phyloP scores from a whole-genome alignment of 2,888 invertebrate species.

The Elegia similella region DNA sequence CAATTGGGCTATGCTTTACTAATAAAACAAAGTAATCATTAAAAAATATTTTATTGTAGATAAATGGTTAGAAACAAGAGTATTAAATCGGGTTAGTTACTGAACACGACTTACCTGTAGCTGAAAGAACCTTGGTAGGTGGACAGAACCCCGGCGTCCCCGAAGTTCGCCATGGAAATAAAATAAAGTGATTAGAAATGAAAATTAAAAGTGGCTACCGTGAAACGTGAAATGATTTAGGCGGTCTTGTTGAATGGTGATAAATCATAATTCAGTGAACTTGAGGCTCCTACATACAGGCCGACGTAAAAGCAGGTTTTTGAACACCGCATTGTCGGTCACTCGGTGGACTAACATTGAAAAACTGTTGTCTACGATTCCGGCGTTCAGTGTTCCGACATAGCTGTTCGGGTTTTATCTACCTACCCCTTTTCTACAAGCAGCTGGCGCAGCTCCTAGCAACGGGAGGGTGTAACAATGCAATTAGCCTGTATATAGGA shows the following conservation, averaged over 20 bases:
- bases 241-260: neutral
- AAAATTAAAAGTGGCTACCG: constrained; percentile 32
- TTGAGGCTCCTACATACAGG: neutral
- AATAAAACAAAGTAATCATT: constrained; percentile 1
- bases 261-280: neutral
- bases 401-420: too few species aligned
- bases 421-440: too few species aligned
- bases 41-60: constrained; percentile 5
- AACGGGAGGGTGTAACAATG: too few species aligned
- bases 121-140: constrained; percentile 45
- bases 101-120: constrained; percentile 52
- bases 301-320: neutral
- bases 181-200: constrained; percentile 60
- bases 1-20: too few species aligned
- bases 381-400: too few species aligned
- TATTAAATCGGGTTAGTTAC: constrained; percentile 11
- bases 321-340: too few species aligned
- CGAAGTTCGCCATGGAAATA: constrained; percentile 66
- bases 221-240: neutral
- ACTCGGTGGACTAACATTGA: too few species aligned
- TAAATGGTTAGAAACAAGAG: constrained; percentile 3
- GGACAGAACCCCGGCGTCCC: constrained; percentile 45
- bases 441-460: too few species aligned
- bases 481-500: too few species aligned
- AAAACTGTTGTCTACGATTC: too few species aligned